Evolutionary conservation across 2,113 vertebrate genomes (phyloP).

Genomic region (Microcebus murinus): DNA sequence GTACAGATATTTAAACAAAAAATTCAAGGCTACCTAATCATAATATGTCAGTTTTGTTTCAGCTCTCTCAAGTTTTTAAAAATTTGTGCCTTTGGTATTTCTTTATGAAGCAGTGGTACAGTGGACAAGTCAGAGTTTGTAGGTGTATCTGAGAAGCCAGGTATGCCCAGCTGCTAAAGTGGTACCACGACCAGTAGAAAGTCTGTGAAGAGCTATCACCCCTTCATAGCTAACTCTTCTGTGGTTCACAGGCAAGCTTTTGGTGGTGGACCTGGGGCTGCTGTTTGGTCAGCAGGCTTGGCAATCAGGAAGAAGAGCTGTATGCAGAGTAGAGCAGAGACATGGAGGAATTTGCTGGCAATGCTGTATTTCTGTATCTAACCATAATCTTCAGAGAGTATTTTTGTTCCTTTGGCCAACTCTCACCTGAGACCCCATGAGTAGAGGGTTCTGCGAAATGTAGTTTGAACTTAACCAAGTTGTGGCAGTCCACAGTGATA

Average conservation of each 20-base stretch:
- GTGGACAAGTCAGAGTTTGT: not conserved
- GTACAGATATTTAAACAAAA: not conserved
- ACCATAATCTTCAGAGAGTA: not conserved
- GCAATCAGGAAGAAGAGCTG: not conserved
- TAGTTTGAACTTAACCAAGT: conserved; percentile 6
- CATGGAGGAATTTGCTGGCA: not conserved
- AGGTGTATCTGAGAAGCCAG: not conserved
- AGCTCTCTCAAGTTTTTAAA: not conserved
- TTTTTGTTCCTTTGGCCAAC: not conserved
- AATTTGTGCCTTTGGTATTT: not conserved
- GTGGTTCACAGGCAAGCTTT: not conserved
- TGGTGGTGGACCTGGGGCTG: not conserved
- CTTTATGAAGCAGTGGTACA: not conserved
- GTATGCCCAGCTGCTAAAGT: not conserved
- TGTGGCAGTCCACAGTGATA: not conserved
- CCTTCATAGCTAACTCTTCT: not conserved
- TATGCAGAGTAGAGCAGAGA: not conserved
- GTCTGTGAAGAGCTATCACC: not conserved
- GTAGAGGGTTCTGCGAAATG: conserved; percentile 38
- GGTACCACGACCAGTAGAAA: not conserved
- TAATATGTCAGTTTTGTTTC: conserved; percentile 4
- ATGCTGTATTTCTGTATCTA: not conserved
- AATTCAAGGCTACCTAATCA: not conserved
- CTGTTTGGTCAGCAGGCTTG: not conserved
- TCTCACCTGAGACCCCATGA: not conserved